These are phyloP conservation scores for Microplitis manilae DNA, from an alignment of 2,888 invertebrate species.

Conservation along the genomic window DNA sequence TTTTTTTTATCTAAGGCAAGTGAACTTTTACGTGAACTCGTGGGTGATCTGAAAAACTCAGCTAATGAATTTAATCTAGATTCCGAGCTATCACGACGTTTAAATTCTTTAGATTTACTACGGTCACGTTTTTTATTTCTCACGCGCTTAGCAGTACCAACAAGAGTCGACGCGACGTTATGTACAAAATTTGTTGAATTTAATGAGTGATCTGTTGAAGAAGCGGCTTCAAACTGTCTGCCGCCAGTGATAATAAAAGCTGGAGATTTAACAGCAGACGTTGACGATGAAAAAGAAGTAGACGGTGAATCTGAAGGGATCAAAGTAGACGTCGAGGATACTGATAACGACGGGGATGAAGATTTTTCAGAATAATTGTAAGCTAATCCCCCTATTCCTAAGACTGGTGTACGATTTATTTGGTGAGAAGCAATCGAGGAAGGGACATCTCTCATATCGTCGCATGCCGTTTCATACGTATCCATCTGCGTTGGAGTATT, in stretches of 20 bases:
- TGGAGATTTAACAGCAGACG: background rate
- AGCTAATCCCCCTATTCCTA: conserved; percentile 2
- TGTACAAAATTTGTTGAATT: conserved; percentile 58
- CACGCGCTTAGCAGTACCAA: conserved; percentile 64
- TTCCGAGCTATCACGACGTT: conserved; percentile 68
- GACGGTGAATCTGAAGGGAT: background rate
- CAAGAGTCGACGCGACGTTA: conserved; percentile 62
- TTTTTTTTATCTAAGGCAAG: conserved; percentile 64
- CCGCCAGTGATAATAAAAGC: background rate
- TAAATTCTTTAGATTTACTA: conserved; percentile 68
- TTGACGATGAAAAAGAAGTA: background rate
- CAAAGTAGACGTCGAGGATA: background rate
- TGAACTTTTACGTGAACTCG: conserved; percentile 68
- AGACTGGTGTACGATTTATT: conserved; percentile 50
- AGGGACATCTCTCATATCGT: conserved; percentile 24
- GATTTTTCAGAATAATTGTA: conserved; percentile 21
- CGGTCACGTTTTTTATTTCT: conserved; percentile 66
- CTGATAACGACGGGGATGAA: conserved; percentile 41
- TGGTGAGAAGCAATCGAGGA: conserved; percentile 19
- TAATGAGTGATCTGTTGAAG: conserved; percentile 8
- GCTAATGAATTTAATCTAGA: conserved; percentile 65
- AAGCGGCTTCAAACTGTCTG: background rate
- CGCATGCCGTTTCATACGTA: conserved; percentile 43
- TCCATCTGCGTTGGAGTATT: conserved; percentile 39
- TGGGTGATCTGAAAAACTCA: conserved; percentile 69